phyloP scores from a whole-genome alignment of 1,140 invertebrate genomes.

The Atta cephalotes region DNA sequence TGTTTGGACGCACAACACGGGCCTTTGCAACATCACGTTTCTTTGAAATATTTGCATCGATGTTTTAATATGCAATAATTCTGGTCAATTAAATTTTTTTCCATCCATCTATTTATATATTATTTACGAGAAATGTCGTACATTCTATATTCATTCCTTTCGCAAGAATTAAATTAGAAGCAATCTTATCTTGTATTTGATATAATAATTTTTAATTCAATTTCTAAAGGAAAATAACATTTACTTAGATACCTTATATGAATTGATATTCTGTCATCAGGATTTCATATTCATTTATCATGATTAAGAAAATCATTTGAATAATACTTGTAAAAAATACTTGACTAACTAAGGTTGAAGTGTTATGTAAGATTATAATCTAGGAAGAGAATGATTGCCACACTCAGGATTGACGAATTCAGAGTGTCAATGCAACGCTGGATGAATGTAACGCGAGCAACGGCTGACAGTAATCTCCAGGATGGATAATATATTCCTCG shows the following conservation, averaged over 20 bases:
- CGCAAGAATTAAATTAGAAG: background rate
- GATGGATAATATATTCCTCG: constrained; percentile 73
- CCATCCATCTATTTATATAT: background rate
- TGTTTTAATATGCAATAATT: background rate
- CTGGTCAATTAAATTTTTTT: background rate
- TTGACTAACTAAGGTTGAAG: background rate
- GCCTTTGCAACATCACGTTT: background rate
- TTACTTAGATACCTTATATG: background rate
- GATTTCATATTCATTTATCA: background rate
- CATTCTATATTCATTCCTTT: background rate
- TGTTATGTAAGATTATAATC: background rate
- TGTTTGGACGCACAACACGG: background rate
- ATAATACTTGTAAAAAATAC: background rate
- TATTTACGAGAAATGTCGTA: background rate
- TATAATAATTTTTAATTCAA: constrained; percentile 9
- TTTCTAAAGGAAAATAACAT: background rate
- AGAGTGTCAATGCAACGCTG: background rate
- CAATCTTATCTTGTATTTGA: background rate
- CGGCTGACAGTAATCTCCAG: constrained; percentile 4
- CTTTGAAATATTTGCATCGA: background rate
- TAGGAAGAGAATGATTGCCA: background rate
- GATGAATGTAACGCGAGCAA: constrained; percentile 18
- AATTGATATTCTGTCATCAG: background rate
- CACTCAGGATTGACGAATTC: constrained; percentile 3
- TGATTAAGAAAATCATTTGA: background rate